Conservation (phyloP, 2,888 invertebrate species). For the Cantharis lateralis region DNA sequence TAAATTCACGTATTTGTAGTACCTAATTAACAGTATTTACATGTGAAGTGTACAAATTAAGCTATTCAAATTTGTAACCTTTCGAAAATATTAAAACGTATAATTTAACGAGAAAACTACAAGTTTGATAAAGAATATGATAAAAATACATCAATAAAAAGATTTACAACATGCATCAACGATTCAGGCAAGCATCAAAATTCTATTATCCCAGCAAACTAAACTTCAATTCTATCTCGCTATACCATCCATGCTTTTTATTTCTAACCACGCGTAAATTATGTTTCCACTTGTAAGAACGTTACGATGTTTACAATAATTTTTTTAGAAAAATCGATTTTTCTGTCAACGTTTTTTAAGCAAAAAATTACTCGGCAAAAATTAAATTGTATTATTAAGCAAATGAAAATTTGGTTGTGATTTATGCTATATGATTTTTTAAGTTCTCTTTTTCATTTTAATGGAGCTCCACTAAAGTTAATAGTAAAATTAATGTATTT, state of each 20-base stretch:
- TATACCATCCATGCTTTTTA: neutral
- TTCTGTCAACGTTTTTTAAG: neutral
- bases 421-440: neutral
- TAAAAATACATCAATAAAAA: neutral
- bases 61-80: neutral
- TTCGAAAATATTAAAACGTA: neutral
- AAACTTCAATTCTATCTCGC: neutral
- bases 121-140: neutral
- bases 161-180: conserved; percentile 3
- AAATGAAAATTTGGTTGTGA: neutral
- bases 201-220: neutral
- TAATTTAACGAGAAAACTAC: neutral
- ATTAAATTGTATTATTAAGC: neutral
- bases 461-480: neutral
- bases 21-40: neutral
- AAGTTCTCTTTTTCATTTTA: neutral
- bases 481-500: neutral
- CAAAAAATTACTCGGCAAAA: neutral
- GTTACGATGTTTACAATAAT: neutral
- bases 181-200: neutral
- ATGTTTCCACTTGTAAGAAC: neutral
- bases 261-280: neutral
- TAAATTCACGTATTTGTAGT: neutral
- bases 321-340: neutral
- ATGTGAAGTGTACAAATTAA: neutral